Evolutionary conservation across 2,888 invertebrate species (phyloP).

Genomic region (Drosophila meridionalis): DNA sequence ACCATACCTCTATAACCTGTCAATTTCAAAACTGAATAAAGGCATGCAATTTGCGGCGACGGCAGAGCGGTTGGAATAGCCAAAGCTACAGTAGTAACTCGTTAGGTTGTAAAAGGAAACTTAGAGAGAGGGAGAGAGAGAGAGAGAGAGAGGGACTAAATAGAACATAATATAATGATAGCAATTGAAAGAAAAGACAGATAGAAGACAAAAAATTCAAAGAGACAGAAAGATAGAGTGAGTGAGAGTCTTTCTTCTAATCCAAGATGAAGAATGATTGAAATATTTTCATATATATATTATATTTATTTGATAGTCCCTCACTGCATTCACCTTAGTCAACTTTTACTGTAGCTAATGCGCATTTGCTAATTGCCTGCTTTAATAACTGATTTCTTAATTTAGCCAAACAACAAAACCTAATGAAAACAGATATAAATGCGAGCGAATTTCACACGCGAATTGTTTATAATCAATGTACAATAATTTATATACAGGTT

Average conservation of each 20-base stretch:
- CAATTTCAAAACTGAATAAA: conserved; percentile 37
- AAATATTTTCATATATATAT: background rate
- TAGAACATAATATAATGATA: background rate
- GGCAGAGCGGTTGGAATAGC: background rate
- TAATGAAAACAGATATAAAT: conserved; percentile 6
- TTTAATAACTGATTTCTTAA: conserved; percentile 29
- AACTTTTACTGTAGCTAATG: conserved; percentile 16
- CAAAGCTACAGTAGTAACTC: conserved; percentile 6
- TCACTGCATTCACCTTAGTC: background rate
- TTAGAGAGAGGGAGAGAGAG: no score
- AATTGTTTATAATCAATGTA: conserved; percentile 7
- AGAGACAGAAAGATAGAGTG: background rate
- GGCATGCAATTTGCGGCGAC: conserved; percentile 38
- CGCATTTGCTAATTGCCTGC: conserved; percentile 6
- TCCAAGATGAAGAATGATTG: background rate
- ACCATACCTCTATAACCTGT: conserved; percentile 3
- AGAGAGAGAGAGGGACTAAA: background rate
- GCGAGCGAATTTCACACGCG: conserved; percentile 39
- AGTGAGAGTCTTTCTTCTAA: background rate
- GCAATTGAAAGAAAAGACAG: background rate
- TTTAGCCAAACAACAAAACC: conserved; percentile 15
- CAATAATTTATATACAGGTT: conserved; percentile 5
- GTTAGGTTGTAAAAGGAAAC: no score
- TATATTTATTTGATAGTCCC: background rate
- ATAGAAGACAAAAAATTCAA: background rate